These are phyloP conservation scores for Hemicentrotus pulcherrimus DNA, from an alignment of 35 echinoderm and acorn worm genomes.

Conservation along the genomic window DNA sequence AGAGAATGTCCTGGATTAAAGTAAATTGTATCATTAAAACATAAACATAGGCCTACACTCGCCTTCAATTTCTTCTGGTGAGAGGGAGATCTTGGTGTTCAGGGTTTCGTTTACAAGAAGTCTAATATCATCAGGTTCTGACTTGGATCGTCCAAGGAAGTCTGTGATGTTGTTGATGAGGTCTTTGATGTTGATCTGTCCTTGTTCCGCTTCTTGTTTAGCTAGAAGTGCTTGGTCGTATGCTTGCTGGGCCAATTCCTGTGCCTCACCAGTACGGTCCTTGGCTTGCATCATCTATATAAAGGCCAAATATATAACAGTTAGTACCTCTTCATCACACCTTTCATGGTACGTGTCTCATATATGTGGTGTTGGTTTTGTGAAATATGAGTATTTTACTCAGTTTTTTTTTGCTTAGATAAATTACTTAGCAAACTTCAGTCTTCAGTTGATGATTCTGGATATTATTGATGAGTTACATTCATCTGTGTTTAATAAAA, in stretches of 20 bases:
- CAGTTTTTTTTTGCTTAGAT: too few species aligned
- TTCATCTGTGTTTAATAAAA: too few species aligned
- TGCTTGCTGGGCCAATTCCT: conserved; percentile 73
- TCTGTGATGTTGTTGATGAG: conserved; percentile 85
- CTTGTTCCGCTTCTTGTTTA: conserved; percentile 76
- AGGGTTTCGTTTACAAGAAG: conserved; percentile 63
- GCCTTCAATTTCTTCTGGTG: conserved; percentile 85
- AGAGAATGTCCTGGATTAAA: neutral
- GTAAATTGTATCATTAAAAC: neutral
- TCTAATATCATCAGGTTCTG: conserved; percentile 68
- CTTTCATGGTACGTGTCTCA: too few species aligned
- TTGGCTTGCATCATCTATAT: conserved; percentile 69
- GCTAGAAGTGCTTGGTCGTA: conserved; percentile 79
- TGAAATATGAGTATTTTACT: too few species aligned
- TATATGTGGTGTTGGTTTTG: too few species aligned
- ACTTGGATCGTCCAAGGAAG: conserved; percentile 62
- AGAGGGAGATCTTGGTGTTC: conserved; percentile 77
- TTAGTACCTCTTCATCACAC: neutral
- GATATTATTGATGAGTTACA: too few species aligned
- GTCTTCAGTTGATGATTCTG: too few species aligned
- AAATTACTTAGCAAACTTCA: too few species aligned
- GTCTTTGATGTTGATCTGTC: conserved; percentile 81
- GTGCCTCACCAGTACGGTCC: conserved; percentile 62
- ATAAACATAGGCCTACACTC: neutral
- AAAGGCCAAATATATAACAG: neutral